Percentiles rank a stretch among this genome's conserved stretches.
Conservation (phyloP, 2,888 invertebrate genomes). For the Thymelicus lineola region DNA sequence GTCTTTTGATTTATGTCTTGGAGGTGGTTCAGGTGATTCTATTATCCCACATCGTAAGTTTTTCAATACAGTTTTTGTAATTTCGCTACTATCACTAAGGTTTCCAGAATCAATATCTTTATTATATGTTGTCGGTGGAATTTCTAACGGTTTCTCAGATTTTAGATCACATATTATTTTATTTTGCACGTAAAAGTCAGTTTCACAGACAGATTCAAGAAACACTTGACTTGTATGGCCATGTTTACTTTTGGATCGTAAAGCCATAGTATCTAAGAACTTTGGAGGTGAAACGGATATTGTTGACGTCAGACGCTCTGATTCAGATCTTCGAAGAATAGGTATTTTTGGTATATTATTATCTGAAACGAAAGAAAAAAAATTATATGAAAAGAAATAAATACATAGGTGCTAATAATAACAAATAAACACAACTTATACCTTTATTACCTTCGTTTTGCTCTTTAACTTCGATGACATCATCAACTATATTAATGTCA, state of each 20-base stretch:
- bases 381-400: constrained; percentile 4
- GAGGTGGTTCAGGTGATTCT: constrained; percentile 80
- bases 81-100: constrained; percentile 76
- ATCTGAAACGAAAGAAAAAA: constrained; percentile 64
- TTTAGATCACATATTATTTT: constrained; percentile 38
- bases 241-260: constrained; percentile 87
- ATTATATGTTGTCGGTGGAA: constrained; percentile 41
- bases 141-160: constrained; percentile 40
- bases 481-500: constrained; percentile 37
- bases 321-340: constrained; percentile 76
- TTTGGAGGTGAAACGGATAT: constrained; percentile 81
- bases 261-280: constrained; percentile 94
- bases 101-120: constrained; percentile 67
- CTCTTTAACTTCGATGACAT: constrained; percentile 31
- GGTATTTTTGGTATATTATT: constrained; percentile 74
- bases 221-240: constrained; percentile 87
- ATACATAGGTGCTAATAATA: neutral
- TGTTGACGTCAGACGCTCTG: constrained; percentile 70
- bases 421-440: constrained; percentile 1
- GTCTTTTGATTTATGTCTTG: constrained; percentile 69
- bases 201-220: constrained; percentile 72
- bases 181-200: constrained; percentile 51
- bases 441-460: constrained; percentile 54
- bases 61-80: constrained; percentile 70
- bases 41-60: constrained; percentile 74